Evolutionary conservation across 2,113 vertebrate genomes (phyloP).

Genomic region (Callorhinus ursinus): DNA sequence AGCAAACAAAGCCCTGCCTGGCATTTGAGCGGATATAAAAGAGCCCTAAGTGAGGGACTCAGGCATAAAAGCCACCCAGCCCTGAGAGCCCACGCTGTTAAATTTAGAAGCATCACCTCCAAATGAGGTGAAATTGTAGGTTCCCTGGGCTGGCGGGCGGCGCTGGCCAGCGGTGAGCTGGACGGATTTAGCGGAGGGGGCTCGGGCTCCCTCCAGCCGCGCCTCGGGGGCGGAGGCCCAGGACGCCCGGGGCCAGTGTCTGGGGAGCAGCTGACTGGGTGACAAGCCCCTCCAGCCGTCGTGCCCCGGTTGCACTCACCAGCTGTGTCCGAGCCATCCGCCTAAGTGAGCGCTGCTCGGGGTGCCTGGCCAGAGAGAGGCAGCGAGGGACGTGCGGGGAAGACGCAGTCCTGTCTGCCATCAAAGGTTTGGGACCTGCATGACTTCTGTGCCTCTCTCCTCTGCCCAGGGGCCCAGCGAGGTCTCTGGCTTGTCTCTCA

Average conservation of each 20-base stretch:
- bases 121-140: slow-evolving; percentile 81
- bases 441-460: neutral
- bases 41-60: slow-evolving; percentile 69
- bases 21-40: slow-evolving; percentile 51
- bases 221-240: neutral
- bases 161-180: neutral
- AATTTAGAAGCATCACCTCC: slow-evolving; percentile 76
- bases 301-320: neutral
- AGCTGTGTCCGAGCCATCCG: neutral
- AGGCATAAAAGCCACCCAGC: slow-evolving; percentile 37
- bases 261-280: neutral
- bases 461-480: neutral
- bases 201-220: neutral
- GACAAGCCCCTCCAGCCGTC: neutral
- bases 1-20: slow-evolving; percentile 61
- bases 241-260: neutral
- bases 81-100: slow-evolving; percentile 17
- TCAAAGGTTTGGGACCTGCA: slow-evolving; percentile 61
- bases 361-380: neutral
- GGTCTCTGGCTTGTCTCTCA: neutral
- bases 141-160: neutral
- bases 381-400: neutral
- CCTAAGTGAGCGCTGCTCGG: accelerated
- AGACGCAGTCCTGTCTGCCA: neutral
- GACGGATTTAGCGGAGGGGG: neutral